Evolutionary conservation across 35 echinoderm and acorn worm genomes (phyloP), one percentile per base, ranked within the genome.

Genomic region (Anneissia japonica): DNA sequence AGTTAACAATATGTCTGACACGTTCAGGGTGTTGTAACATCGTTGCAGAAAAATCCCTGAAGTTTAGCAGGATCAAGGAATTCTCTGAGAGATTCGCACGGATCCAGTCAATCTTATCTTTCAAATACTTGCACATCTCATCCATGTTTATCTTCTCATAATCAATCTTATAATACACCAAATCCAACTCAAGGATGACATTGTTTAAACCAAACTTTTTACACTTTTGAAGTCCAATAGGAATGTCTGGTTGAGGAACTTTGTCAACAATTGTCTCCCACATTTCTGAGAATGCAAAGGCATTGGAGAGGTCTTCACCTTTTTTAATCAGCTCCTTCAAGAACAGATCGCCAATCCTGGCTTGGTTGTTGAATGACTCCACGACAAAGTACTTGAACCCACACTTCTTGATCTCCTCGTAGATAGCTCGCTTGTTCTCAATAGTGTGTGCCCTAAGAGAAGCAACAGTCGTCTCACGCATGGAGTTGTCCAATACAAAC

Each of bases 321-420:
- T 77, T 82, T 0, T 73, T 64, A 0, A 37, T 31, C 56, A 89
- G 80, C 38, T 89, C 79, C 87, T 89, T 32, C 26, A 89, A 73
- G 56, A 82, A 89, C 30, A 89, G n/a, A 32, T 88, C 86, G 37
- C 81, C 86, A 30, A 87, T 74, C 6, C 85, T 35, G 14, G 85
- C 78, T 74, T 77, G 76, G 37, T 87, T 73, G 26, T 77, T 64
- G 86, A 88, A 88, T 0, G 86, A 82, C 21, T 79, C 87, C 17
- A 89, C 87, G 46, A 89, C 83, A 35, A 82, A 74, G 56, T 89
- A 40, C 46, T 30, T 89, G 87, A 83, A 89, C 23, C 80, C 64
- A 35, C 40, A 73, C 34, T 82, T 83, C 64, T 89, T 89, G 0
- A 75, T 34, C 32, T 89, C 87, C 19, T 89, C 72, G 37, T 83